Percentiles rank a stretch among this genome's conserved stretches.
Conservation (phyloP, 2,888 invertebrate species). For the Drosophila neotestacea region DNA sequence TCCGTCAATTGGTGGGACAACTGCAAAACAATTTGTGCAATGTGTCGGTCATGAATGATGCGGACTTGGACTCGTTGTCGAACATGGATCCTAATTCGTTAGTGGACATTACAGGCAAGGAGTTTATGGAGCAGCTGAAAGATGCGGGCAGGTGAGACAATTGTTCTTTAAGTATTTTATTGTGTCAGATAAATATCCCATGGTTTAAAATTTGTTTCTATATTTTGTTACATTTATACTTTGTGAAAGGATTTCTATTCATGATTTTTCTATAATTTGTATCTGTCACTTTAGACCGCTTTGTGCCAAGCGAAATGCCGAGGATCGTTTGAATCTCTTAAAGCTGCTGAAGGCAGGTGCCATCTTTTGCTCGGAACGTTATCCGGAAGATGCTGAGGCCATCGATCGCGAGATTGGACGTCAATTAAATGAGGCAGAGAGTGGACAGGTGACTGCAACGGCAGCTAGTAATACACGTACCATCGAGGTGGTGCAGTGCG, state of each 20-base stretch:
- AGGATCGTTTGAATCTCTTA: conserved; percentile 94
- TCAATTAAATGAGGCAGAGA: conserved; percentile 78
- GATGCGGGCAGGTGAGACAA: conserved; percentile 90
- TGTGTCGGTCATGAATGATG: conserved; percentile 93
- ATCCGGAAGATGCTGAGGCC: conserved; percentile 84
- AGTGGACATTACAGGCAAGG: conserved; percentile 92
- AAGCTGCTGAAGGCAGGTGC: conserved; percentile 88
- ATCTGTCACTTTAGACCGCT: conserved; percentile 86
- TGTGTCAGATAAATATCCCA: too few relatives aligned
- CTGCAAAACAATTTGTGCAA: conserved; percentile 93
- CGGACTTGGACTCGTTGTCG: conserved; percentile 93
- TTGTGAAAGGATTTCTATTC: neutral
- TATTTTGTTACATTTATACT: too few relatives aligned
- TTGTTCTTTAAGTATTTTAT: neutral
- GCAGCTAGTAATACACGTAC: conserved; percentile 70
- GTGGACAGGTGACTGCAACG: conserved; percentile 55
- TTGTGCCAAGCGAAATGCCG: conserved; percentile 93
- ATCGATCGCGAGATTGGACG: conserved; percentile 83
- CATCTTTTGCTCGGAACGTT: conserved; percentile 84
- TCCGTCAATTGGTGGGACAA: conserved; percentile 91
- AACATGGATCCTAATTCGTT: conserved; percentile 96
- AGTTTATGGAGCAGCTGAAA: conserved; percentile 87
- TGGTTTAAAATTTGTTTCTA: too few relatives aligned
- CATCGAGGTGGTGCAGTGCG: conserved; percentile 82
- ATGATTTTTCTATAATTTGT: neutral